These are phyloP conservation scores for Pipistrellus pipistrellus DNA, from an alignment of 2,797 vertebrate species.

Conservation along the genomic window DNA sequence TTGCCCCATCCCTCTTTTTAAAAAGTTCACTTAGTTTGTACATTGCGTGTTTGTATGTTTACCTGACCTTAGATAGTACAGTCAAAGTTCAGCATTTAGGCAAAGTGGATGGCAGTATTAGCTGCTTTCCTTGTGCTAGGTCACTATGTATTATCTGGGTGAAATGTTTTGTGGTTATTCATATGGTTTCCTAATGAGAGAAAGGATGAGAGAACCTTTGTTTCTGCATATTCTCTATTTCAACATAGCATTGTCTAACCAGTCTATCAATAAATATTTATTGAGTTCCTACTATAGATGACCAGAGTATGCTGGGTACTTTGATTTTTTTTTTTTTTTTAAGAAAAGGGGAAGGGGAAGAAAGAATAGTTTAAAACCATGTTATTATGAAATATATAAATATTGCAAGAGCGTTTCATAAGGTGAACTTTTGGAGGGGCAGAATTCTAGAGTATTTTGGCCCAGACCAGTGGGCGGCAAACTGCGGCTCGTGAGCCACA, in stretches of 20 bases:
- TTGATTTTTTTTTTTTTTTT: neutral
- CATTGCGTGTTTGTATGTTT: slow-evolving; percentile 60
- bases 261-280: slow-evolving; percentile 53
- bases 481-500: too few species aligned
- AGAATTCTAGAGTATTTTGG: slow-evolving; percentile 56
- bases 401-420: slow-evolving; percentile 21
- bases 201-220: slow-evolving; percentile 36
- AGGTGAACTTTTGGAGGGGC: neutral
- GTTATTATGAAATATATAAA: neutral
- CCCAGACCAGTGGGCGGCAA: neutral
- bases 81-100: slow-evolving; percentile 19
- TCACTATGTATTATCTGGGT: neutral
- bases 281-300: slow-evolving; percentile 33
- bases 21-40: slow-evolving; percentile 35
- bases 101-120: neutral
- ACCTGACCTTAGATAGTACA: slow-evolving; percentile 26
- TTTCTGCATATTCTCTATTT: slow-evolving; percentile 44
- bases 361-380: slow-evolving; percentile 34
- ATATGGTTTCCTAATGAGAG: slow-evolving; percentile 48
- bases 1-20: neutral
- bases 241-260: slow-evolving; percentile 26
- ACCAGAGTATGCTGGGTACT: neutral
- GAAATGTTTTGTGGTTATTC: neutral
- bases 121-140: neutral
- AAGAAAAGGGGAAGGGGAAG: neutral